Evolutionary conservation across 2,888 invertebrate species (phyloP), one percentile per base, ranked within the genome.

Genomic region (Iselma pallidipennis): DNA sequence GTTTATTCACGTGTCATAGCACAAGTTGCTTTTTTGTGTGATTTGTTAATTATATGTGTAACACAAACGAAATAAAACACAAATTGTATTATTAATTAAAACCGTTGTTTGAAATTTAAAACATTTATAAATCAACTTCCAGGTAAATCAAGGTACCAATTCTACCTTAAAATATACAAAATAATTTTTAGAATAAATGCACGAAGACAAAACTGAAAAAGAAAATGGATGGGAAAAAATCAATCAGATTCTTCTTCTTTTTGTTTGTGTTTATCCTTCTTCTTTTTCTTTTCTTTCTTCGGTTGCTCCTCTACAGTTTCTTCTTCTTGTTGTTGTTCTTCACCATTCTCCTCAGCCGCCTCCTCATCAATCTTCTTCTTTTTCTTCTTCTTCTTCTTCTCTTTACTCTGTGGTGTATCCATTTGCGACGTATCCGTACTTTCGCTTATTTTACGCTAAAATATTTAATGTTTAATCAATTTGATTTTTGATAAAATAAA

Each of bases 231-330:
- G 12, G 16, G 25, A 16, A 59, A 56, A 25, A 19, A 42, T 59
- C 26, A 63, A 61, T 76, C 68, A 9, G 77, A 76, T 65, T 83
- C 84, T 56, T 85, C 77, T 68, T 87, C 88, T 71, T 85, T 85
- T 62, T 88, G 85, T 80, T 88, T 88, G 75, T 88, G 87, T 80
- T 90, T 91, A 83, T 91, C 91, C 82, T 89, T 89, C 82, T 91
- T 91, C 79, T 91, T 91, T 78, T 91, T 91, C 80, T 91, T 91
- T 67, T 91, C 87, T 76, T 88, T 88, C 69, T 87, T 86, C 9
- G 80, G 76, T 66, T 74, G 80, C 82, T 80, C 66, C 25, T 54
- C 23, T n/a, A 9, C 16, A 33, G 10, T 23, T 42, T 53, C 61
- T 54, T n/a, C 60, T 80, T 80, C 66, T 79, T 80, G 7, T 80